Base-by-base conservation (phyloP, 2,888 invertebrate species). In the Punctoribates punctum region DNA sequence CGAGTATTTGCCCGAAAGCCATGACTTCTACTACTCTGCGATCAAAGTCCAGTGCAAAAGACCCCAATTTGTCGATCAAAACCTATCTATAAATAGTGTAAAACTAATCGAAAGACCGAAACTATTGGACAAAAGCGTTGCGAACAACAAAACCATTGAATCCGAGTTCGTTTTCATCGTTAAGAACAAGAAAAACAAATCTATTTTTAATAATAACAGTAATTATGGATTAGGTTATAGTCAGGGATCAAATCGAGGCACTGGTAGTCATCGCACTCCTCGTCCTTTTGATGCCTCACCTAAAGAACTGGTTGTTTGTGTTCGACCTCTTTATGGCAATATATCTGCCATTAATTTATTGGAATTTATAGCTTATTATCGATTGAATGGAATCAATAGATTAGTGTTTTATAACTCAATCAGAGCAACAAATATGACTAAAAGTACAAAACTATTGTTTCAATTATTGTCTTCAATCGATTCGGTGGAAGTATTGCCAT, bases 311-410 rank as follows among this genome's bases (percentile, higher is more conserved):
- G 65, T 67, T 8, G 76, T 76, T 23, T 76, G 76, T 27, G 76
- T 76, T 23, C 76, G 76, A 73, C 76, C 76, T 20, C 51, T 76
- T 23, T 76, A 34, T 54, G 76, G 60, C 0, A 42, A 51, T 8
- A 57, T 76, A 27, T 73, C 72, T 38, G 23, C 72, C 20, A 51
- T 76, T 17, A 73, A 73, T 54, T 73, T 76, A 27, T 29, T 76
- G 1, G 76, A 76, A 62, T 76, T 76, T n/a, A 76, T 76, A 25
- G 76, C 73, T 20, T 76, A 42, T 48, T 76, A 76, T 46, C 73
- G 60, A 11, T 23, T 38, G 27, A 73, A 76, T 42, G 73, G 54
- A 20, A 34, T 76, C 54, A 27, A 57, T 15, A 46, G 29, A 27
- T 42, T 76, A 2, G 54, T 76, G 11, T 60, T 76, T 34, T 76